A percentile compares a stretch with the other conserved stretches of the same genome.
Evolutionary conservation across 37 sponge, comb jelly and placozoan genomes (phyloP).

Genomic region (Ephydatia muelleri): DNA sequence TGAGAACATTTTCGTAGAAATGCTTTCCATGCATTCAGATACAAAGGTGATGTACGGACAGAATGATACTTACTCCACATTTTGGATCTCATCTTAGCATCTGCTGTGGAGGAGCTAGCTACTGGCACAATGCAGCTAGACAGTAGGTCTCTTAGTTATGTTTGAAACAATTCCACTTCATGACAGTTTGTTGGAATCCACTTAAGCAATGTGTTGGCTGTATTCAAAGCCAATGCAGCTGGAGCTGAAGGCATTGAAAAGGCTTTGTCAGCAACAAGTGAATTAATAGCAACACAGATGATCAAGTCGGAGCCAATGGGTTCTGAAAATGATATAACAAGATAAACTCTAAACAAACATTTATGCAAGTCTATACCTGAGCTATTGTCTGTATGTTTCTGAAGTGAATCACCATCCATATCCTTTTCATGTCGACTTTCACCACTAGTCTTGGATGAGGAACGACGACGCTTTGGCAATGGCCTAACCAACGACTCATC

Average conservation of each 20-base stretch:
- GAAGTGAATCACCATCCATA: not conserved
- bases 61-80: conserved; percentile 19
- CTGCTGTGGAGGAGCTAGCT: not conserved
- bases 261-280: conserved; percentile 1
- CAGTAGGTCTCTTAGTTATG: not conserved
- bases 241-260: not conserved
- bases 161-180: conserved; percentile 6
- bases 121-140: not conserved
- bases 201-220: not conserved
- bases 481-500: too few relatives aligned
- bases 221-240: not conserved
- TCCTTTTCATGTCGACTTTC: too few relatives aligned
- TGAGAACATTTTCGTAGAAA: not conserved
- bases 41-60: conserved; percentile 6
- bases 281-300: not conserved
- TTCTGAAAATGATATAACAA: not conserved
- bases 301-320: not conserved
- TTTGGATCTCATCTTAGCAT: not conserved
- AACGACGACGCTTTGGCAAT: too few relatives aligned
- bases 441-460: too few relatives aligned
- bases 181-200: conserved; percentile 14
- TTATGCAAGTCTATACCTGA: not conserved
- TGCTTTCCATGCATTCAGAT: not conserved
- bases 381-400: not conserved
- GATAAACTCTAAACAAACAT: not conserved